Conservation (phyloP, 2,113 vertebrate genomes). For the Menidia beryllina region DNA sequence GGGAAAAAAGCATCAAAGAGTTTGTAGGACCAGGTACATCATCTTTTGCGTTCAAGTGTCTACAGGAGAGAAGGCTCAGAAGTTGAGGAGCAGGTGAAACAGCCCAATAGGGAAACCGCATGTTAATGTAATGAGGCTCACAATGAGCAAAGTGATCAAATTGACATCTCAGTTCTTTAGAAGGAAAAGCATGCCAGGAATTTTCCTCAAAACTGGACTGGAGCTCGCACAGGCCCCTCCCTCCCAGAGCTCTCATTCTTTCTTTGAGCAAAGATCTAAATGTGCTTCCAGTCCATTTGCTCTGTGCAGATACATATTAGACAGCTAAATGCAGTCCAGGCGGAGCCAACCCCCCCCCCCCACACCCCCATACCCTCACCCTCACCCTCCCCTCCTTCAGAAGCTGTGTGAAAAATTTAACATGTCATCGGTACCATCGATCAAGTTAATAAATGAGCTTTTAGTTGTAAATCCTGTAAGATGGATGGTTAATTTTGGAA, state of each 20-base stretch:
- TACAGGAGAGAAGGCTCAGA: too few relatives aligned
- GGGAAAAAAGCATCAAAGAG: background rate
- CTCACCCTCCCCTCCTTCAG: too few relatives aligned
- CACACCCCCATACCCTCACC: slow-evolving; percentile 11
- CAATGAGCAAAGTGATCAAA: slow-evolving; percentile 52
- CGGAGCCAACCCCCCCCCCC: background rate
- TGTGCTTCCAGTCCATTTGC: slow-evolving; percentile 8
- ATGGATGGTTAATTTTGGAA: background rate
- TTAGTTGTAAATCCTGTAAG: background rate
- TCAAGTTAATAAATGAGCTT: background rate
- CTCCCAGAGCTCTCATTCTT: slow-evolving; percentile 14
- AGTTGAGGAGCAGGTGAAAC: too few relatives aligned
- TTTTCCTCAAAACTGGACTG: slow-evolving; percentile 52
- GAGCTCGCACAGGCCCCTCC: slow-evolving; percentile 12
- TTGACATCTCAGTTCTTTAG: slow-evolving; percentile 57
- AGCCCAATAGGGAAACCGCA: slow-evolving; percentile 21
- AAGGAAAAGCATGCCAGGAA: slow-evolving; percentile 58
- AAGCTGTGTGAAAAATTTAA: too few relatives aligned
- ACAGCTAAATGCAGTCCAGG: background rate
- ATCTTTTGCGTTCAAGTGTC: too few relatives aligned
- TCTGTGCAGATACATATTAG: slow-evolving; percentile 19
- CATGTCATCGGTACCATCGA: too few relatives aligned
- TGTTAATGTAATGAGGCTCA: slow-evolving; percentile 54
- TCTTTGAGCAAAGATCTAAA: slow-evolving; percentile 15
- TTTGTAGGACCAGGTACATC: slow-evolving; percentile 24